A percentile compares a stretch with the other conserved stretches of the same genome.
Evolutionary conservation across 2,113 vertebrate species (phyloP).

Genomic region (Mobula birostris): DNA sequence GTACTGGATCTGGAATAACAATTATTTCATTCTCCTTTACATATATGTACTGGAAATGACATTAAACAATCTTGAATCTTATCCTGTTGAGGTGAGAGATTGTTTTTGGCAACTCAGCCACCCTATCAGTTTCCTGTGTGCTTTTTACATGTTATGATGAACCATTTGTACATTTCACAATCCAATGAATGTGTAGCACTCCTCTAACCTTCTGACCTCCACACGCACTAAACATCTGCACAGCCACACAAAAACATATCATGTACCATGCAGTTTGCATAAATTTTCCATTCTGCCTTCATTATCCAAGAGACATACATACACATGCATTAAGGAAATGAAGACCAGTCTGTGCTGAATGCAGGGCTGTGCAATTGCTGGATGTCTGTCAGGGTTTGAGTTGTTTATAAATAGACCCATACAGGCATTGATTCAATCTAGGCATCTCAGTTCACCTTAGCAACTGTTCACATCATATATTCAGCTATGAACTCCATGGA

Average conservation of each 20-base stretch:
- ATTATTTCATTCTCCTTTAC: no score
- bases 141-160: background rate
- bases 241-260: background rate
- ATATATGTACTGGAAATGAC: no score
- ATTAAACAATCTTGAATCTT: no score
- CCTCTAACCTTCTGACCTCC: background rate
- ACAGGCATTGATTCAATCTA: background rate
- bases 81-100: background rate
- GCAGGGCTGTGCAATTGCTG: background rate
- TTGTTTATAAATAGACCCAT: background rate
- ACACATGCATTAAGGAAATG: background rate
- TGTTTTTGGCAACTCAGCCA: conserved; percentile 11
- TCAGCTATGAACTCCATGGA: background rate
- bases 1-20: no score
- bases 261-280: background rate
- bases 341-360: background rate
- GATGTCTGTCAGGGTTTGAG: background rate
- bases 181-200: background rate
- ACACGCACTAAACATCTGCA: background rate
- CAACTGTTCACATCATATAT: conserved; percentile 9
- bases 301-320: background rate
- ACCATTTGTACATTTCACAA: background rate
- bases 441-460: background rate
- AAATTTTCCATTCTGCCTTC: background rate
- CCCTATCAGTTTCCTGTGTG: background rate